A percentile compares a stretch with the other conserved stretches of the same genome.
Conservation (phyloP, 2,113 vertebrate genomes). For the Hepsetus odoe region DNA sequence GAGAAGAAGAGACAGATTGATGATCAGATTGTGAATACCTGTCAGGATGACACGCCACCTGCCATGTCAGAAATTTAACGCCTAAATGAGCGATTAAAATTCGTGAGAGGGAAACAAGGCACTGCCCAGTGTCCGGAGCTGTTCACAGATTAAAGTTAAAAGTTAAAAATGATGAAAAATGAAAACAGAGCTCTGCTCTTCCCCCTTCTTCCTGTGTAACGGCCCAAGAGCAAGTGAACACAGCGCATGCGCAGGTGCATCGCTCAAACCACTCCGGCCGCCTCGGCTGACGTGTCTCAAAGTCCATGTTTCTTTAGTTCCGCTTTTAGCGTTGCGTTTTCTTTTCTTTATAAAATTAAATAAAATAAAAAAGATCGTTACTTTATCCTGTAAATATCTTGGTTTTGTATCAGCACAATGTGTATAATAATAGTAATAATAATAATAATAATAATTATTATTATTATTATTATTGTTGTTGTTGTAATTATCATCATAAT, state of each 20-base stretch:
- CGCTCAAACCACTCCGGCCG: constrained; percentile 65
- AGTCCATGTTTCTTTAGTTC: constrained; percentile 37
- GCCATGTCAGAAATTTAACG: constrained; percentile 15
- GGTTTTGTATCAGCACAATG: too few relatives aligned
- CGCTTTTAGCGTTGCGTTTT: background rate
- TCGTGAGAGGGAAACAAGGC: background rate
- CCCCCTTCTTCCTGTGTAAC: background rate
- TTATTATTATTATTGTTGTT: too few relatives aligned
- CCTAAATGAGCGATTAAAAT: background rate
- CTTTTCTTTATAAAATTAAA: background rate
- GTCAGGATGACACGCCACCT: constrained; percentile 36
- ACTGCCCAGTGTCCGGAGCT: background rate
- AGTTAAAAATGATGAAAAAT: too few relatives aligned
- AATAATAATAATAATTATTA: too few relatives aligned
- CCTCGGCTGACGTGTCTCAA: constrained; percentile 77
- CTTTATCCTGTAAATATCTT: too few relatives aligned
- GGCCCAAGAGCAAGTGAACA: constrained; percentile 47
- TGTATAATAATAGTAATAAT: too few relatives aligned
- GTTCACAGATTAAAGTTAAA: too few relatives aligned
- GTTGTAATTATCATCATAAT: too few relatives aligned
- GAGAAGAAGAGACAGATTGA: background rate
- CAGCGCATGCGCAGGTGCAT: constrained; percentile 47
- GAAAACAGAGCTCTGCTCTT: too few relatives aligned
- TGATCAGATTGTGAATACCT: constrained; percentile 20
- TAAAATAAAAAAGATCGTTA: too few relatives aligned